Conservation (phyloP, 1,140 invertebrate genomes). For the Apis florea region DNA sequence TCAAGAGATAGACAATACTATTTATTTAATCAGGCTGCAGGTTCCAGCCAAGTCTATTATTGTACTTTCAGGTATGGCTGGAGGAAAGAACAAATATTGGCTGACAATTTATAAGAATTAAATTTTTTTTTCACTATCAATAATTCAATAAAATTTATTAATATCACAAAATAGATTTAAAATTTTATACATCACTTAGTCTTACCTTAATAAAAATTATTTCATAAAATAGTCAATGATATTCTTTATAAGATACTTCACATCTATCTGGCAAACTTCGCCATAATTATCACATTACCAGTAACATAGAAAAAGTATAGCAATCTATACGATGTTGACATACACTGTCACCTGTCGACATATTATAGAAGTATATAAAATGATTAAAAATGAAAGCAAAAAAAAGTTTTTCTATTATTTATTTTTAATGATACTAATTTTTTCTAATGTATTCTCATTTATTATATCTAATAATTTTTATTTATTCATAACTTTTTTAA, state of each 20-base stretch:
- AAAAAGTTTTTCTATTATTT: neutral
- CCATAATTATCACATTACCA: slow-evolving; percentile 58
- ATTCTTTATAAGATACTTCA: slow-evolving; percentile 56
- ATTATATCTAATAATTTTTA: no score
- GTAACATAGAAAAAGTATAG: slow-evolving; percentile 35
- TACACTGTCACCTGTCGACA: slow-evolving; percentile 29
- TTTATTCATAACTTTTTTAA: no score
- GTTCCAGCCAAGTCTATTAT: slow-evolving; percentile 82
- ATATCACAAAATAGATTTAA: neutral
- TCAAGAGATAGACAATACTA: slow-evolving; percentile 76
- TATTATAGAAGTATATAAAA: slow-evolving; percentile 2
- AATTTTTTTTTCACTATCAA: neutral
- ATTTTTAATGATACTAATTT: neutral
- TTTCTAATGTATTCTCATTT: no score
- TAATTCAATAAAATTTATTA: neutral
- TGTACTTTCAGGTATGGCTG: slow-evolving; percentile 77
- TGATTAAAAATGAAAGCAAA: neutral
- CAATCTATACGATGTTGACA: neutral
- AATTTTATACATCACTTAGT: neutral
- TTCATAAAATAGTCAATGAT: slow-evolving; percentile 29
- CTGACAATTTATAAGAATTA: slow-evolving; percentile 16
- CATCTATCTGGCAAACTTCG: slow-evolving; percentile 51
- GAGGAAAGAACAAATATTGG: slow-evolving; percentile 69
- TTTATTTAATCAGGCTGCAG: slow-evolving; percentile 80
- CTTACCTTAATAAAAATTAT: slow-evolving; percentile 51